A percentile compares a stretch with the other conserved stretches of the same genome.
Conservation (phyloP, 1,140 invertebrate genomes). For the Zaprionus africanus region DNA sequence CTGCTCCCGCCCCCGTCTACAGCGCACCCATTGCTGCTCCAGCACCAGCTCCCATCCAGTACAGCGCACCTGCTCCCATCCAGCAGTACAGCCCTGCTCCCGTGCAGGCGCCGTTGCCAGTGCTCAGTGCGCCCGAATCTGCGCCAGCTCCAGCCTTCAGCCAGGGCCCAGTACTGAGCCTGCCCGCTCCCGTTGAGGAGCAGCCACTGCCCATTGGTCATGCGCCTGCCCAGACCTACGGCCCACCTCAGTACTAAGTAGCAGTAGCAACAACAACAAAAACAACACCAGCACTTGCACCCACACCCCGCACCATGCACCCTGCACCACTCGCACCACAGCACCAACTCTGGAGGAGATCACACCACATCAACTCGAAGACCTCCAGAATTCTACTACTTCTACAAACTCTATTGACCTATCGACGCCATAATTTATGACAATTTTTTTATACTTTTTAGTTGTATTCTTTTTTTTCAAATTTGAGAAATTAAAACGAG, state of each 20-base stretch:
- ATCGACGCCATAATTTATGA: conserved; percentile 48
- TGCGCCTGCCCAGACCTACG: conserved; percentile 69
- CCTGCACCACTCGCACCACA: conserved; percentile 17
- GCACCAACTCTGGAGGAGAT: conserved; percentile 3
- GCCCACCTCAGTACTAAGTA: conserved; percentile 64
- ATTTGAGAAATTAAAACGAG: conserved; percentile 36
- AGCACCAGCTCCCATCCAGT: conserved; percentile 28
- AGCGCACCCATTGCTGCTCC: conserved; percentile 22
- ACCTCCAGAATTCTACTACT: conserved; percentile 47
- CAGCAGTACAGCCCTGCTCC: conserved; percentile 19
- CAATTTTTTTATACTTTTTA: conserved; percentile 45
- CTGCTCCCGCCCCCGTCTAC: conserved; percentile 17
- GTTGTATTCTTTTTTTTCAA: conserved; percentile 38
- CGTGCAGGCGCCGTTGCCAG: conserved; percentile 26
- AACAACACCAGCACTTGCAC: conserved; percentile 8
- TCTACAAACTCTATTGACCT: conserved; percentile 38
- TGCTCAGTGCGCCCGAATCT: conserved; percentile 47
- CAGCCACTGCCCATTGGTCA: conserved; percentile 58
- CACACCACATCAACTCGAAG: conserved; percentile 20
- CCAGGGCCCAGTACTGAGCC: conserved; percentile 45
- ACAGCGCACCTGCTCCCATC: conserved; percentile 15
- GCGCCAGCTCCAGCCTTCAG: conserved; percentile 31
- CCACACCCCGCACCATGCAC: conserved; percentile 15
- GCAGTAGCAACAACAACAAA: conserved; percentile 13
- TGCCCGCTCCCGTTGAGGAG: conserved; percentile 58